These are phyloP conservation scores for Rhadina sibilatrix DNA, from an alignment of 2,113 vertebrate species.

Conservation along the genomic window DNA sequence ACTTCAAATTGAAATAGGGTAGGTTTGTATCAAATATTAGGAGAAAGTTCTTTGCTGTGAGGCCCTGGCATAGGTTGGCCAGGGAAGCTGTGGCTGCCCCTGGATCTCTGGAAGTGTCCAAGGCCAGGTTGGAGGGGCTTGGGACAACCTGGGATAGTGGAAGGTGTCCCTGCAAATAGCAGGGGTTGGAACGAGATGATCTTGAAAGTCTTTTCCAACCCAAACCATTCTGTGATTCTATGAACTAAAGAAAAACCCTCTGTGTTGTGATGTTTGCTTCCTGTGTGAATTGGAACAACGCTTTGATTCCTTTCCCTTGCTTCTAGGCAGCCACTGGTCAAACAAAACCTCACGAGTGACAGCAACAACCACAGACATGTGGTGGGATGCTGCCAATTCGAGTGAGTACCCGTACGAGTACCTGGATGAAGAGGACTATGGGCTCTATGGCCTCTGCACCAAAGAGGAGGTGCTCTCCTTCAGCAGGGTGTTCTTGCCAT, in stretches of 20 bases:
- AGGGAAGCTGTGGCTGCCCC: neutral
- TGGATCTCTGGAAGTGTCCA: neutral
- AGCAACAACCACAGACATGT: neutral
- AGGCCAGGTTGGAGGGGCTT: accelerated
- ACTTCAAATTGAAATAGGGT: neutral
- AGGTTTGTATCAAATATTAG: neutral
- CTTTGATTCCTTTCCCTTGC: neutral
- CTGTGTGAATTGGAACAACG: neutral
- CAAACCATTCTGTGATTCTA: neutral
- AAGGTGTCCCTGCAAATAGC: neutral
- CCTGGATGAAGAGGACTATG: neutral
- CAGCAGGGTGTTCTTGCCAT: slow-evolving; percentile 64
- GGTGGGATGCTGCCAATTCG: neutral
- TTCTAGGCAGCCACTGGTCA: neutral
- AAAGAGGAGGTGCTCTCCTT: slow-evolving; percentile 71
- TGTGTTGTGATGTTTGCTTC: neutral
- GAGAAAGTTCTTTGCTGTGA: neutral
- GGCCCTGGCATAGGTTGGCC: accelerated
- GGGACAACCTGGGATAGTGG: neutral
- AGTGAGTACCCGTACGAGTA: slow-evolving; percentile 37
- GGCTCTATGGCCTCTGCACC: slow-evolving; percentile 57
- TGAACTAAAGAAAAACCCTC: neutral
- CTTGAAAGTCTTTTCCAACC: neutral
- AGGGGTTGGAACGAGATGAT: accelerated
- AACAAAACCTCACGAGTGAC: neutral